Evolutionary conservation across 2,113 vertebrate species (phyloP), one percentile per base, ranked within the genome.

Genomic region (Rhinichthys klamathensis): DNA sequence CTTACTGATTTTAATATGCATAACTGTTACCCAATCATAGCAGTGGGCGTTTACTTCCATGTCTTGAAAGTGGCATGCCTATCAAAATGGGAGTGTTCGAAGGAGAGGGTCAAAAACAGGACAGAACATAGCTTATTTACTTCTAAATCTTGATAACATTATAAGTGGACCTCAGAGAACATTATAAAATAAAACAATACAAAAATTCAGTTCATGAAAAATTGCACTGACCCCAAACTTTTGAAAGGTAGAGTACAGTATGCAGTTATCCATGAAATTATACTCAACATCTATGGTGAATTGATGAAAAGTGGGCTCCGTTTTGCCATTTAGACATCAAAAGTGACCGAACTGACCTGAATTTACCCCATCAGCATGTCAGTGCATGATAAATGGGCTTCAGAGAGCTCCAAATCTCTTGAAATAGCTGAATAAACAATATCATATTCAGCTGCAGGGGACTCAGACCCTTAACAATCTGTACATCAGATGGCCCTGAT

Each of bases 391-490:
- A 46, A 46, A 25, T 13, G 70, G 51, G 54, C 54, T 58, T 23
- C 3, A 60, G 32, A 41, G 32, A n/a, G 11, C 51, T 58, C 21
- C 75, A 78, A 58, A 78, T 60, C 54, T 60, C 32, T 38, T 60
- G 21, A 41, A 60, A 6, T 15, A 73, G 11, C 38, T 73, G 23
- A n/a, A 46, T 46, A 46, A 73, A 60, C 49, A 77, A 56, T 9
- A 32, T 25, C 11, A 38, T 60, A 38, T 78, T 58, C 32, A 60
- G 16, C 23, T 5, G 18, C 27, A 77, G 18, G 60, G 58, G 75
- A 70, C 32, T 23, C 84, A 77, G 69, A 15, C 73, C 65, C 44
- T n/a, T 84, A 27, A 56, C 72, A 80, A 41, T 79, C 79, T 80
- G 67, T 18, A 18, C 65, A 18, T 84, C 44, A 70, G 35, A 51